Percentiles rank a stretch among this genome's conserved stretches.
These are phyloP conservation scores for Lepidocolaptes lacrymiger DNA, from an alignment of 2,797 vertebrate genomes.

Conservation along the genomic window DNA sequence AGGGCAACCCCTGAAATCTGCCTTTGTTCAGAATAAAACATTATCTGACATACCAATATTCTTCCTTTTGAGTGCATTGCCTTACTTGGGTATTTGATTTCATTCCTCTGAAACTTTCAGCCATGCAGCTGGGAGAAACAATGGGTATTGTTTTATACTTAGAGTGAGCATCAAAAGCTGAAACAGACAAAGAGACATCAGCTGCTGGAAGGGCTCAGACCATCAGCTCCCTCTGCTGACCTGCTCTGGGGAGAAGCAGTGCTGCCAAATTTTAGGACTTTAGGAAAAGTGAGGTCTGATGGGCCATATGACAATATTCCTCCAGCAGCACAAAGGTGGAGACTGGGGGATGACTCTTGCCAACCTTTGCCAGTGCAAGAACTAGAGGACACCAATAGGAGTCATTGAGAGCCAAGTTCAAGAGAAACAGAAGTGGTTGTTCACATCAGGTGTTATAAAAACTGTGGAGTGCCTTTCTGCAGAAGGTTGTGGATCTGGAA, in stretches of 20 bases:
- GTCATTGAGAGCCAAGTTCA: background rate
- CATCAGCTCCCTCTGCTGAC: conserved; percentile 64
- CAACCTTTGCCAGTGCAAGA: background rate
- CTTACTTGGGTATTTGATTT: conserved; percentile 24
- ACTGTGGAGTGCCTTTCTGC: background rate
- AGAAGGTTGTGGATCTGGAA: background rate
- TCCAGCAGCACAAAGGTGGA: background rate
- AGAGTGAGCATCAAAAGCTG: background rate
- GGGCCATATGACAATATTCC: background rate
- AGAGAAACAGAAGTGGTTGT: background rate
- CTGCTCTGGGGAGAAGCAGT: background rate
- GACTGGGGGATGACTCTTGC: background rate
- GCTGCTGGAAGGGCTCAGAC: conserved; percentile 30
- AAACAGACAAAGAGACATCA: background rate
- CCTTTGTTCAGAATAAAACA: conserved; percentile 3
- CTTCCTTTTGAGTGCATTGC: background rate
- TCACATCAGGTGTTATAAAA: background rate
- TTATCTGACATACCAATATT: background rate
- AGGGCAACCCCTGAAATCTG: background rate
- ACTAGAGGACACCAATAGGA: background rate
- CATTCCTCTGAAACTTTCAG: conserved; percentile 3
- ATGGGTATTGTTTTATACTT: conserved; percentile 28
- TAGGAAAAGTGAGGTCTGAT: background rate
- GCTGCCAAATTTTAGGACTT: background rate
- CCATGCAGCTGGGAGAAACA: background rate